Percentiles rank a stretch among this genome's conserved stretches.
These are phyloP conservation scores for Limnephilus auricula DNA, from an alignment of 2,888 invertebrate genomes.

Conservation along the genomic window DNA sequence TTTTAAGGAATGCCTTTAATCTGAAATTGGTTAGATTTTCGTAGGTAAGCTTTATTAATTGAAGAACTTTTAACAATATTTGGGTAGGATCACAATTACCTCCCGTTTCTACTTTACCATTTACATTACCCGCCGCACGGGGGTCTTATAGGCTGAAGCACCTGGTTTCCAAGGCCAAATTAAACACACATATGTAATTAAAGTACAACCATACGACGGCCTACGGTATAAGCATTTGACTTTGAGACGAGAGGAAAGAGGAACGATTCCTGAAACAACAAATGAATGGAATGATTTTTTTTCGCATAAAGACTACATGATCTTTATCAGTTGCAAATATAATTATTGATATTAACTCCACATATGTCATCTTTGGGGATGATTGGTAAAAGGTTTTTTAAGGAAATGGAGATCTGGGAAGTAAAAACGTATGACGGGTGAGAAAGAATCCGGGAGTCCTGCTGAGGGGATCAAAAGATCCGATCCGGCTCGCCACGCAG, in stretches of 20 bases:
- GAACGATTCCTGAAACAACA: neutral
- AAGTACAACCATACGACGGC: neutral
- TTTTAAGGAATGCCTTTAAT: neutral
- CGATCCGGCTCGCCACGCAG: no score
- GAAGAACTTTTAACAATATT: constrained; percentile 2
- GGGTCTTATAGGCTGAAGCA: neutral
- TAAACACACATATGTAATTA: neutral
- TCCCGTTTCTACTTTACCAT: neutral
- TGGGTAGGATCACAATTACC: constrained; percentile 2
- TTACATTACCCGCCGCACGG: neutral
- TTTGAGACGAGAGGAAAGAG: neutral
- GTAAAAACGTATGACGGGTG: no score
- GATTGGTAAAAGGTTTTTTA: no score
- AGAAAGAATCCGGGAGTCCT: no score
- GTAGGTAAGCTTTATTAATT: constrained; percentile 2
- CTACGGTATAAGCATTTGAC: neutral
- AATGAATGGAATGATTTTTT: neutral
- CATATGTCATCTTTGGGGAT: no score
- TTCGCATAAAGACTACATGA: neutral
- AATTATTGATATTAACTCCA: no score
- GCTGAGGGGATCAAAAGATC: no score
- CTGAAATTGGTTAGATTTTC: constrained; percentile 2
- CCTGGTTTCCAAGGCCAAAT: neutral
- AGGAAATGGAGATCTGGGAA: no score
- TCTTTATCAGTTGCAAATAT: no score